phyloP scores from a whole-genome alignment of 1,140 invertebrate species.

The Calosoma granatense region DNA sequence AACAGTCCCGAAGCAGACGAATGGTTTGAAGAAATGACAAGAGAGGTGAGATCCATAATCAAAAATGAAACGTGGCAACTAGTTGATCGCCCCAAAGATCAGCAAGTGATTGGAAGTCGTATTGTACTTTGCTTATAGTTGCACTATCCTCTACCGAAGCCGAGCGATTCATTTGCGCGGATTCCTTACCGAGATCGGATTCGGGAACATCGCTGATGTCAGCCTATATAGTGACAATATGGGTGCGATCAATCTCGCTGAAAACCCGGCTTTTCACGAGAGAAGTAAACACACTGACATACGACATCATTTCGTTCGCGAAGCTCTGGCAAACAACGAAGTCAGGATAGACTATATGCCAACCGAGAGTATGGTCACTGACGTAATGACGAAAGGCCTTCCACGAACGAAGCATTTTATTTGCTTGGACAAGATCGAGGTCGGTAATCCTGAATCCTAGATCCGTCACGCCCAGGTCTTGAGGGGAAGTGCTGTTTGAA shows the following conservation, averaged over 20 bases:
- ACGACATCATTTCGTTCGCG: too few relatives aligned
- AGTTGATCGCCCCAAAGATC: conserved; percentile 21
- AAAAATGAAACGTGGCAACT: conserved; percentile 18
- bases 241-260: conserved; percentile 29
- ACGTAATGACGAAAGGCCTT: too few relatives aligned
- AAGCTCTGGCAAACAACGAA: too few relatives aligned
- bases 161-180: conserved; percentile 23
- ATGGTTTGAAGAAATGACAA: neutral
- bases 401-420: too few relatives aligned
- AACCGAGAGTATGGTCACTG: too few relatives aligned
- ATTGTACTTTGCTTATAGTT: conserved; percentile 18
- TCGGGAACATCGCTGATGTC: conserved; percentile 3
- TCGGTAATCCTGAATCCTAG: too few relatives aligned
- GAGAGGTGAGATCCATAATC: neutral
- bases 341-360: too few relatives aligned
- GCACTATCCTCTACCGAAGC: conserved; percentile 32
- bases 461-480: too few relatives aligned
- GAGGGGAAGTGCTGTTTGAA: too few relatives aligned
- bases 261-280: conserved; percentile 30
- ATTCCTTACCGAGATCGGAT: conserved; percentile 16
- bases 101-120: neutral
- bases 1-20: neutral
- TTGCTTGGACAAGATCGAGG: too few relatives aligned
- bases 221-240: conserved; percentile 27
- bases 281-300: conserved; percentile 34